Evolutionary conservation across 2,113 vertebrate species (phyloP).

Genomic region (Euleptes europaea): DNA sequence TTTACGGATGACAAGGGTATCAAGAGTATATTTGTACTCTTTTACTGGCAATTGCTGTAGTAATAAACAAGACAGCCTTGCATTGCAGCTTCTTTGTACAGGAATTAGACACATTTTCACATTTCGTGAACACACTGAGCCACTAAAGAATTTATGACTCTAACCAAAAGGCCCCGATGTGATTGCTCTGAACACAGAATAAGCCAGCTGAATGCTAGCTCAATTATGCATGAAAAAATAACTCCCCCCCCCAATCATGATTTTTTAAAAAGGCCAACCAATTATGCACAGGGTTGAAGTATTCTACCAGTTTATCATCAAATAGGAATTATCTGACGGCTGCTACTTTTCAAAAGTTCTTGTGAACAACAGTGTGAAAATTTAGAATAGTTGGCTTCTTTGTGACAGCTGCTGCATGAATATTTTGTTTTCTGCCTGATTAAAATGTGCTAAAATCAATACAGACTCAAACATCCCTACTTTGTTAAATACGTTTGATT

Average conservation of each 20-base stretch:
- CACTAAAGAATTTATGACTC: conserved; percentile 47
- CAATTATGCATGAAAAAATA: conserved; percentile 73
- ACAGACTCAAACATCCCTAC: conserved; percentile 11
- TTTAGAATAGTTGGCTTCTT: conserved; percentile 32
- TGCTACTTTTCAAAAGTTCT: not conserved
- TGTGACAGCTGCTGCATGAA: conserved; percentile 34
- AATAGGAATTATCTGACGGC: conserved; percentile 44
- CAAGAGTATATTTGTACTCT: no score
- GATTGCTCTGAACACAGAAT: conserved; percentile 53
- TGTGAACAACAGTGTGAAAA: conserved; percentile 11
- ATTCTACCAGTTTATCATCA: conserved; percentile 30
- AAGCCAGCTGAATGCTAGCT: conserved; percentile 62
- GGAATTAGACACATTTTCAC: conserved; percentile 38
- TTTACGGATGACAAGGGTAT: no score
- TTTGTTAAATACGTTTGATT: not conserved
- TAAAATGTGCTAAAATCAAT: conserved; percentile 51
- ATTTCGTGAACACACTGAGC: conserved; percentile 30
- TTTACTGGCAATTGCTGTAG: no score
- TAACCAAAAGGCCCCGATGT: conserved; percentile 27
- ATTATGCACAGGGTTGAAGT: conserved; percentile 67
- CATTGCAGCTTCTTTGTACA: not conserved
- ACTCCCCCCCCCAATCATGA: conserved; percentile 35
- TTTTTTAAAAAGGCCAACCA: conserved; percentile 53
- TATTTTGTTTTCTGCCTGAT: conserved; percentile 23
- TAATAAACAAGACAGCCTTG: no score